Conservation (phyloP, 2,113 vertebrate genomes). For the Podarcis raffonei region DNA sequence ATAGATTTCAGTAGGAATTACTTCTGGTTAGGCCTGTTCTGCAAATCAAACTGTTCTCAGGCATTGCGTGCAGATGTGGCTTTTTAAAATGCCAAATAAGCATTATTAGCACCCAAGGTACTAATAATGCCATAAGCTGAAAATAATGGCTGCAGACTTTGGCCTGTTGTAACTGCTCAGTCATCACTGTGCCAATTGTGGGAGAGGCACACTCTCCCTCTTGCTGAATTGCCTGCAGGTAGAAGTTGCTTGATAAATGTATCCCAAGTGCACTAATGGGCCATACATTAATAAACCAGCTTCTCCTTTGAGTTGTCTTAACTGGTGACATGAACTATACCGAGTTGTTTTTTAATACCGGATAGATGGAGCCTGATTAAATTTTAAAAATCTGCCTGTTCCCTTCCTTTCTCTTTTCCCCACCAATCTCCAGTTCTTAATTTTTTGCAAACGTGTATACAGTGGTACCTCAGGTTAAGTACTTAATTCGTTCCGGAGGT, state of each 20-base stretch:
- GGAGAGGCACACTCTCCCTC: constrained; percentile 4
- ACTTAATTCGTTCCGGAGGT: too few species aligned
- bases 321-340: neutral
- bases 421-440: neutral
- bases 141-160: neutral
- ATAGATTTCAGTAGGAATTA: neutral
- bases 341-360: neutral
- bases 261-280: neutral
- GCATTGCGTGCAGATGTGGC: neutral
- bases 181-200: constrained; percentile 1
- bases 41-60: neutral
- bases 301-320: neutral
- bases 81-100: neutral
- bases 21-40: neutral
- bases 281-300: neutral
- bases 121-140: neutral
- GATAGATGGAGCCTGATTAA: neutral
- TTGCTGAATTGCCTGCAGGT: constrained; percentile 1
- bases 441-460: neutral
- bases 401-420: neutral
- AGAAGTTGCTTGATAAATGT: neutral
- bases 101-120: constrained; percentile 1
- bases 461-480: too few species aligned
- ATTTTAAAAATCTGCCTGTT: neutral
- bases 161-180: neutral